Conservation (phyloP, 2,888 invertebrate genomes). For the Steinernema carpocapsae region DNA sequence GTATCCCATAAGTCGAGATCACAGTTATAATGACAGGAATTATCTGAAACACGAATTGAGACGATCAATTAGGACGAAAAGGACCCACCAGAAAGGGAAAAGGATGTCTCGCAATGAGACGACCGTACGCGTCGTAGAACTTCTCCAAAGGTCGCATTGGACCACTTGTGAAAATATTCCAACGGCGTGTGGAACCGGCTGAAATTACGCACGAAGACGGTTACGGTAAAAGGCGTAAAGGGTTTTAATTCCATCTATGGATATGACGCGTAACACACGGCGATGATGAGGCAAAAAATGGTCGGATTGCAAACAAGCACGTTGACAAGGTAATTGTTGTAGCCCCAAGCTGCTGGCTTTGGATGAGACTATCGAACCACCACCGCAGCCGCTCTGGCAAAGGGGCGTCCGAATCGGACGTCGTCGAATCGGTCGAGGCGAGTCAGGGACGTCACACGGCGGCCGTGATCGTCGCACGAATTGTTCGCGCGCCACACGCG, state of each 20-base stretch:
- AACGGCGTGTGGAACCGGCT: slow-evolving; percentile 14
- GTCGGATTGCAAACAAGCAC: too few relatives aligned
- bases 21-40: slow-evolving; percentile 59
- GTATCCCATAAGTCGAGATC: slow-evolving; percentile 60
- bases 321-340: too few relatives aligned
- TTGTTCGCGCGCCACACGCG: slow-evolving; percentile 27
- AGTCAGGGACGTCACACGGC: slow-evolving; percentile 30
- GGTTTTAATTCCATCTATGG: background rate
- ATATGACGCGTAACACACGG: too few relatives aligned
- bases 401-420: background rate
- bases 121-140: slow-evolving; percentile 61
- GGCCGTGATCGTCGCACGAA: slow-evolving; percentile 16
- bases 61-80: background rate
- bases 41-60: slow-evolving; percentile 48
- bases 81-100: slow-evolving; percentile 62
- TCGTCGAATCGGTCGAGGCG: slow-evolving; percentile 5
- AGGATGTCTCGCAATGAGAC: slow-evolving; percentile 59
- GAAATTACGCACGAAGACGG: background rate
- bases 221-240: background rate
- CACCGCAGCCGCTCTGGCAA: too few relatives aligned
- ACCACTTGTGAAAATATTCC: slow-evolving; percentile 33
- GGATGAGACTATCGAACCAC: background rate
- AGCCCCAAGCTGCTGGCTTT: too few relatives aligned
- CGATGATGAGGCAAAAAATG: too few relatives aligned
- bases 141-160: slow-evolving; percentile 61